Evolutionary conservation across 1,140 invertebrate genomes (phyloP).

Genomic region (Brachionus manjavacas): DNA sequence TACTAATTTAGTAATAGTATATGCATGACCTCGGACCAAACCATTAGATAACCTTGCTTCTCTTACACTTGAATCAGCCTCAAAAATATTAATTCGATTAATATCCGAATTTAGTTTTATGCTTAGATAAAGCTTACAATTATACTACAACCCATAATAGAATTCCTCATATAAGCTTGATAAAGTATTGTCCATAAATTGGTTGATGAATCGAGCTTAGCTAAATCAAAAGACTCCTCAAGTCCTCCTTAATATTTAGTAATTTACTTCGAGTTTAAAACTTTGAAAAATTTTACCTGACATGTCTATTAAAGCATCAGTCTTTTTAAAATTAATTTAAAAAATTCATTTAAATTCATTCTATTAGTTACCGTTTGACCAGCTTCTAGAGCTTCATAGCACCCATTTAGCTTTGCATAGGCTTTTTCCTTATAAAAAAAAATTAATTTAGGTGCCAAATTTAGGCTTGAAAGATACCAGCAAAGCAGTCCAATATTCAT

Average conservation of each 20-base stretch:
- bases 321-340: conserved; percentile 28
- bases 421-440: conserved; percentile 65
- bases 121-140: conserved; percentile 61
- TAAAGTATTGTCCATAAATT: conserved; percentile 11
- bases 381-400: conserved; percentile 51
- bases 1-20: conserved; percentile 78
- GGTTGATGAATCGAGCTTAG: conserved; percentile 58
- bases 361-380: conserved; percentile 48
- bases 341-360: neutral
- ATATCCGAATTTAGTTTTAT: neutral
- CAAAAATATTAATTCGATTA: neutral
- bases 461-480: conserved; percentile 49
- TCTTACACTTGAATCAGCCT: conserved; percentile 56
- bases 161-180: conserved; percentile 84
- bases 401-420: conserved; percentile 54
- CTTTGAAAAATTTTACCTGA: conserved; percentile 47
- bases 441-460: too few relatives aligned
- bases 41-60: conserved; percentile 83
- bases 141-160: conserved; percentile 93
- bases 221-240: conserved; percentile 72
- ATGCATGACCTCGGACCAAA: conserved; percentile 87
- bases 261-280: neutral
- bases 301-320: conserved; percentile 52
- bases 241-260: conserved; percentile 61
- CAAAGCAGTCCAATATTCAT: conserved; percentile 73